These are phyloP conservation scores for Shargacucullia verbasci DNA, from an alignment of 2,888 invertebrate genomes.

Conservation along the genomic window DNA sequence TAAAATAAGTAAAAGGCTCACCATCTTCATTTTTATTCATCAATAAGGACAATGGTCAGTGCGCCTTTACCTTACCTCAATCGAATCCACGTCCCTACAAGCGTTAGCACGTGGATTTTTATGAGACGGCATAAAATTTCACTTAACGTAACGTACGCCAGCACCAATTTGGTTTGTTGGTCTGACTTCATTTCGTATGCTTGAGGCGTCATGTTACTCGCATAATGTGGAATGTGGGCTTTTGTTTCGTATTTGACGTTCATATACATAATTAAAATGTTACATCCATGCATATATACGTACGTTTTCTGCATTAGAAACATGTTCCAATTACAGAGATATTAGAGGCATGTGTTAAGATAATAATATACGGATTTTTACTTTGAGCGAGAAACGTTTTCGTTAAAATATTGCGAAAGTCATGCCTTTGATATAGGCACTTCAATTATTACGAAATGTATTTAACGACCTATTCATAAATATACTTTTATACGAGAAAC, in stretches of 20 bases:
- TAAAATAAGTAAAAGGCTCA: too few relatives aligned
- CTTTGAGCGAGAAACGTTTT: not conserved
- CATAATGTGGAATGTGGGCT: constrained; percentile 68
- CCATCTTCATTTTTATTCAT: not conserved
- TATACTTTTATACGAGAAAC: too few relatives aligned
- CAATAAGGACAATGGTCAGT: constrained; percentile 15
- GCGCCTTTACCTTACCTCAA: constrained; percentile 23
- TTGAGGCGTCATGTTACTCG: constrained; percentile 64
- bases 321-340: constrained; percentile 37
- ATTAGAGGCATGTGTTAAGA: constrained; percentile 11
- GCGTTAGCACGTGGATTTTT: constrained; percentile 72
- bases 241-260: constrained; percentile 70
- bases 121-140: constrained; percentile 80
- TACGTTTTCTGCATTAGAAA: constrained; percentile 37
- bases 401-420: too few relatives aligned
- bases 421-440: too few relatives aligned
- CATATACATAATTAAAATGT: constrained; percentile 59
- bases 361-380: constrained; percentile 8
- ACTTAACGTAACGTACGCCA: constrained; percentile 72
- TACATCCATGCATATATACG: constrained; percentile 36
- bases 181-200: constrained; percentile 74
- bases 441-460: too few relatives aligned
- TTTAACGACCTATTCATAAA: too few relatives aligned
- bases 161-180: constrained; percentile 73
- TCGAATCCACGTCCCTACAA: constrained; percentile 42